phyloP scores from a whole-genome alignment of 2,797 vertebrate genomes.

The Pogoniulus pusillus region DNA sequence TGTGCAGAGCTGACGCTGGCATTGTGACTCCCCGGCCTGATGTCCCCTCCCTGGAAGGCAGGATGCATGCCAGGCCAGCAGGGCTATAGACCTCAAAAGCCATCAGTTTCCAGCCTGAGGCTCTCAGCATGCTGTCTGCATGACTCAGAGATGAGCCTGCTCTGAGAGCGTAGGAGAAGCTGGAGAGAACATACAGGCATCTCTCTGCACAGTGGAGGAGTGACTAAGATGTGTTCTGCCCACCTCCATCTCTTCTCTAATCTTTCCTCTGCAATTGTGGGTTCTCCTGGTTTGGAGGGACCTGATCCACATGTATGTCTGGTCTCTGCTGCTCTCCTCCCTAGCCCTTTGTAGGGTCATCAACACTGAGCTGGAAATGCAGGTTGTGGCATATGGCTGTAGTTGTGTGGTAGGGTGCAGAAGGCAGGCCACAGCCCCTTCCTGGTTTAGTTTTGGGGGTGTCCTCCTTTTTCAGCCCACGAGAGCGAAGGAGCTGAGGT shows the following conservation, averaged over 20 bases:
- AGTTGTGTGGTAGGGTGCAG: fast-evolving
- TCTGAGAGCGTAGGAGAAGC: not conserved
- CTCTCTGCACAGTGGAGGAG: not conserved
- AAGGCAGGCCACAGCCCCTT: not conserved
- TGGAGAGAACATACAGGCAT: not conserved
- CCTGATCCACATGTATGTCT: not conserved
- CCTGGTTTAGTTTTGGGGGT: not conserved
- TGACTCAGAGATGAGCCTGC: not conserved
- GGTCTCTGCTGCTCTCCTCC: not conserved
- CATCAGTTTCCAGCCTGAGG: not conserved
- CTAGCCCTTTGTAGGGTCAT: not conserved
- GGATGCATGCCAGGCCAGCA: not conserved
- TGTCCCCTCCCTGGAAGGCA: not conserved
- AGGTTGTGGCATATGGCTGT: not conserved
- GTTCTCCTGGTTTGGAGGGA: not conserved
- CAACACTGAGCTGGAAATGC: not conserved
- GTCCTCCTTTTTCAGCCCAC: not conserved
- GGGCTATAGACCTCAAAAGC: not conserved
- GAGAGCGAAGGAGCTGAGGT: not conserved
- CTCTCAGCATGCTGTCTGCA: not conserved
- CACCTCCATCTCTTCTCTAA: not conserved
- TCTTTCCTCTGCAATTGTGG: not conserved
- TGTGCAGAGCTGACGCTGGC: not conserved
- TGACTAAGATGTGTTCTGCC: not conserved
- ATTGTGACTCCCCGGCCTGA: not conserved